Conservation (phyloP, 2,888 invertebrate species). For the Papilio demoleus region DNA sequence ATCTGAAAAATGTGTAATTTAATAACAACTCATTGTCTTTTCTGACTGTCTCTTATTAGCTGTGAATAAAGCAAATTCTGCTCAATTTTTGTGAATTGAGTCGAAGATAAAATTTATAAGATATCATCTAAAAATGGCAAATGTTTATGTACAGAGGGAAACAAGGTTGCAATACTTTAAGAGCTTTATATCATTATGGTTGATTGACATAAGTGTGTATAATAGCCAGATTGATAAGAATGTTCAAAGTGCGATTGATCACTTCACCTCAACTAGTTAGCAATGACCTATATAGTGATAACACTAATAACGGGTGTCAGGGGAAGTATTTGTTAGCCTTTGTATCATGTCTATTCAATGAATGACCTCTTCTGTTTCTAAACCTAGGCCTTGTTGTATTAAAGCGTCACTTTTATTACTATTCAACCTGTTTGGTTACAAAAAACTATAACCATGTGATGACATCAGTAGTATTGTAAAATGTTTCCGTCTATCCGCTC, state of each 20-base stretch:
- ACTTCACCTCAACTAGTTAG: constrained; percentile 18
- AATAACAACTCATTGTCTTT: not conserved
- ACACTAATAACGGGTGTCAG: constrained; percentile 8
- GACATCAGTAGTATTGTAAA: not conserved
- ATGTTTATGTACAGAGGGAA: too few relatives aligned
- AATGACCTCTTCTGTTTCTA: not conserved
- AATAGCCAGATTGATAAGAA: not conserved
- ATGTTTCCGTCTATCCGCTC: constrained; percentile 1
- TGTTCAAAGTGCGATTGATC: constrained; percentile 4
- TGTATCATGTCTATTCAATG: not conserved
- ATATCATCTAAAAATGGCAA: too few relatives aligned
- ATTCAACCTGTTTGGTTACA: too few relatives aligned
- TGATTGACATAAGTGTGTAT: not conserved
- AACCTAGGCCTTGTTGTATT: not conserved
- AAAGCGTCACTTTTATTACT: too few relatives aligned
- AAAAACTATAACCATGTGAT: not conserved
- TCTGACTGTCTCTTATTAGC: not conserved
- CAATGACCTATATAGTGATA: constrained; percentile 14
- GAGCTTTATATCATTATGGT: not conserved
- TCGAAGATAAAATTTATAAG: too few relatives aligned
- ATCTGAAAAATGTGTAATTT: not conserved
- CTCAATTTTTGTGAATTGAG: not conserved
- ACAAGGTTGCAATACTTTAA: not conserved
- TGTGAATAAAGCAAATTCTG: not conserved
- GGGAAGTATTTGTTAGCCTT: not conserved